Conservation (phyloP, 2,797 vertebrate genomes). For the Tauraco hartlaubi region DNA sequence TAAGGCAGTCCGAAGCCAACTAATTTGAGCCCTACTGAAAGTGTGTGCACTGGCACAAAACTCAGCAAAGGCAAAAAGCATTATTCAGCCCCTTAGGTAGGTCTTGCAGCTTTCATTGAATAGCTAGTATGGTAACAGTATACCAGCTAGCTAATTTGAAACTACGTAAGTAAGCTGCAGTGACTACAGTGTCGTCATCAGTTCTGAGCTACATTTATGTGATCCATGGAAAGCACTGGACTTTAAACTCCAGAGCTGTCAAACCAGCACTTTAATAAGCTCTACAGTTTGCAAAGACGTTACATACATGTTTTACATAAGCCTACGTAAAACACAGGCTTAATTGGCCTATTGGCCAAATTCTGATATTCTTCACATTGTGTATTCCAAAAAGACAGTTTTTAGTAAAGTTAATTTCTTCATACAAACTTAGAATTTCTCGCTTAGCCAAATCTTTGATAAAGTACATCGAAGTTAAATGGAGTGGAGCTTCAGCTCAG, state of each 20-base stretch:
- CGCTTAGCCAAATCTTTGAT: background rate
- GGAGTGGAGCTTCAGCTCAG: background rate
- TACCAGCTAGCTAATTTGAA: background rate
- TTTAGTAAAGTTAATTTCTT: background rate
- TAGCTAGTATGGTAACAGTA: background rate
- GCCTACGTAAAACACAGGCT: background rate
- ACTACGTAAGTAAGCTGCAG: background rate
- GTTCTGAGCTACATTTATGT: background rate
- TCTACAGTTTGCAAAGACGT: background rate
- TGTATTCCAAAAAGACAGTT: background rate
- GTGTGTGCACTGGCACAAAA: background rate
- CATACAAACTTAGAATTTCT: background rate
- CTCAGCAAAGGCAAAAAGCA: background rate
- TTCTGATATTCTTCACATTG: background rate
- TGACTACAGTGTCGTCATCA: background rate
- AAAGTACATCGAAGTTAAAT: constrained; percentile 7
- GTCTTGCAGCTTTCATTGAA: background rate
- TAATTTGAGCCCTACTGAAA: background rate
- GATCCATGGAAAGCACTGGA: background rate
- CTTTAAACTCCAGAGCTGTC: background rate
- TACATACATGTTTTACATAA: too few species aligned
- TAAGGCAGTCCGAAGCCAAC: background rate
- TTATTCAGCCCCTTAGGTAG: background rate
- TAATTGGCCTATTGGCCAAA: background rate
- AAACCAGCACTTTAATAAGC: background rate